A percentile compares a stretch with the other conserved stretches of the same genome.
Evolutionary conservation across 2,113 vertebrate genomes (phyloP).

Genomic region (Podiceps cristatus): DNA sequence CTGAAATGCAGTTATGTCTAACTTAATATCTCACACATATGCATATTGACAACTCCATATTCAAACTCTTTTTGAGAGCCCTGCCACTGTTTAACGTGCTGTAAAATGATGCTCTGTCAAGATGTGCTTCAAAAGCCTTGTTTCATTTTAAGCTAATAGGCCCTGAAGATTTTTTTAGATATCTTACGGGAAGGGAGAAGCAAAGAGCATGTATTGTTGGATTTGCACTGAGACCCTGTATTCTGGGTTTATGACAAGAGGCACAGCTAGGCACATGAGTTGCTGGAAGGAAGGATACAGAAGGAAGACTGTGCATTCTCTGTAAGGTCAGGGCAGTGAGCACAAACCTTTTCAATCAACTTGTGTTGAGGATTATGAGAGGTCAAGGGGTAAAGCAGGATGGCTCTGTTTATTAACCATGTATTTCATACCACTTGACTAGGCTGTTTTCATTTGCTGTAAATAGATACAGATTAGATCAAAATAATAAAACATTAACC

Average conservation of each 20-base stretch:
- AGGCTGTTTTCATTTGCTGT: background rate
- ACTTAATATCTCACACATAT: background rate
- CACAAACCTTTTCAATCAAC: background rate
- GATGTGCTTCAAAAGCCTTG: background rate
- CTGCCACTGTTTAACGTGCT: background rate
- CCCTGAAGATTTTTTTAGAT: background rate
- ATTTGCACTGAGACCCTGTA: background rate
- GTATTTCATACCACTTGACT: background rate
- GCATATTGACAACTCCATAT: background rate
- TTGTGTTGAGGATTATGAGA: background rate
- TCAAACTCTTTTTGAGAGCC: background rate
- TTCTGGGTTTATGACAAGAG: background rate
- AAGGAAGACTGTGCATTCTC: background rate
- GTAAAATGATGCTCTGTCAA: background rate
- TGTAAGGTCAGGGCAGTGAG: background rate
- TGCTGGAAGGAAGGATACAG: background rate
- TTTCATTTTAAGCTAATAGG: background rate
- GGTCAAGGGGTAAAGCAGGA: background rate
- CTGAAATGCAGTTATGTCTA: background rate
- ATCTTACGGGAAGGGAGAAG: background rate
- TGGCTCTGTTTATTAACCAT: background rate
- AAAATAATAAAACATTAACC: background rate
- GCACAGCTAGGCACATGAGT: background rate
- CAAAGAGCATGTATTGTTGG: background rate
- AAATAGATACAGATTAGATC: background rate